Conservation (phyloP, 35 echinoderm and acorn worm genomes). For the Patiria miniata region DNA sequence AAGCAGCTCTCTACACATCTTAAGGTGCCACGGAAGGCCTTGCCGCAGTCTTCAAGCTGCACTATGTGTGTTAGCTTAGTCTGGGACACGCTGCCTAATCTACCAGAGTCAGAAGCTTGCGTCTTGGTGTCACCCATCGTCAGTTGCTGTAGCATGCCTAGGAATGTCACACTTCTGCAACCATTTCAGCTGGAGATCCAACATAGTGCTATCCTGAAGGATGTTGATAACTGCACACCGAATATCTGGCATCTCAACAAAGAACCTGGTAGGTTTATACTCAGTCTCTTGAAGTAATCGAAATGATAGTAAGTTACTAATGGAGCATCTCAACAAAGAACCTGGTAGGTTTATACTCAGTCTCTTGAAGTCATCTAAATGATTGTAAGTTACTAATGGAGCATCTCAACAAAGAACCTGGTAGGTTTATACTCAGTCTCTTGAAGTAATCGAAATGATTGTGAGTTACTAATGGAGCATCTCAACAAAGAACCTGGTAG, state of each 20-base stretch:
- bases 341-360: no score
- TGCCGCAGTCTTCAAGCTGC: background rate
- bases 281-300: no score
- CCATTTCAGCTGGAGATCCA: conserved; percentile 64
- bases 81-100: background rate
- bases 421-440: no score
- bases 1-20: conserved; percentile 31
- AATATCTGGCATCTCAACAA: conserved; percentile 41
- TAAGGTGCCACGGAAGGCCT: background rate
- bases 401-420: no score
- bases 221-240: conserved; percentile 23
- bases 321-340: no score
- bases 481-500: no score
- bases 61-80: conserved; percentile 25
- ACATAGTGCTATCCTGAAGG: conserved; percentile 54
- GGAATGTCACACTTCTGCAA: background rate
- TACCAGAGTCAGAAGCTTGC: background rate
- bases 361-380: background rate
- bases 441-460: no score
- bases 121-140: background rate
- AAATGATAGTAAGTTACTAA: no score
- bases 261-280: conserved; percentile 18
- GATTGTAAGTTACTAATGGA: no score
- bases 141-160: conserved; percentile 3
- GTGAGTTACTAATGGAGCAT: no score